Base-by-base conservation (phyloP, 2,888 invertebrate genomes). In the Noctua pronuba region DNA sequence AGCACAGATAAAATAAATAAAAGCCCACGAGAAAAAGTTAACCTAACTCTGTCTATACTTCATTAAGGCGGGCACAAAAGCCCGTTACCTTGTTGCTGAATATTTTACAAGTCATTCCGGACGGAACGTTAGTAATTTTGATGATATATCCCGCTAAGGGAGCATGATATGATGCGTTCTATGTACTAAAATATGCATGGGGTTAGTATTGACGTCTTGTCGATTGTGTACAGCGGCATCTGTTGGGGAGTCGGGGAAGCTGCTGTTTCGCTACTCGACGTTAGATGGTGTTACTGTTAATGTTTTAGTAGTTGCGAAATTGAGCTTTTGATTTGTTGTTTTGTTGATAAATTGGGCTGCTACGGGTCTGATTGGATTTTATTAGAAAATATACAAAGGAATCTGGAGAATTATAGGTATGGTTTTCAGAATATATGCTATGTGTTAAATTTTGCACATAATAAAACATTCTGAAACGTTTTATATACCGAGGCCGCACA, bases 51-150 rank as follows among this genome's bases (percentile, higher is more conserved):
- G 87, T 85, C 92, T 93, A 93, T 94, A 92, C 93, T 94, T 95
- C 95, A 96, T 96, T 95, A 95, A 91, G 86, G 86, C 75, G 80
- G 79, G 88, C 95, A 96, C 96, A 95, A 96, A 96, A 95, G 93
- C 95, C 95, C 92, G 95, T 96, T 96, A 96, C 93, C 89, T 91
- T 88, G 86, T 86, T 77, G 44, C 90, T 96, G 95, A 96, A 96
- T 96, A 95, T 95, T 96, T 96, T 93, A 96, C 92, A 91, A 91
- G 88, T 94, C 92, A 96, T 96, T 94, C 91, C 94, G 93, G 88
- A 89, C 89, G 84, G 88, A 88, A 91, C 92, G 92, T 92, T 93
- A 93, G 93, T 94, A 94, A 94, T 95, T 95, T 95, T 95, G 94
- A 93, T 93, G 95, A 93, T 95, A 92, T 91, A 92, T 92, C 91